Evolutionary conservation across 2,888 invertebrate genomes (phyloP).

Genomic region (Nemotelus pantherinus): DNA sequence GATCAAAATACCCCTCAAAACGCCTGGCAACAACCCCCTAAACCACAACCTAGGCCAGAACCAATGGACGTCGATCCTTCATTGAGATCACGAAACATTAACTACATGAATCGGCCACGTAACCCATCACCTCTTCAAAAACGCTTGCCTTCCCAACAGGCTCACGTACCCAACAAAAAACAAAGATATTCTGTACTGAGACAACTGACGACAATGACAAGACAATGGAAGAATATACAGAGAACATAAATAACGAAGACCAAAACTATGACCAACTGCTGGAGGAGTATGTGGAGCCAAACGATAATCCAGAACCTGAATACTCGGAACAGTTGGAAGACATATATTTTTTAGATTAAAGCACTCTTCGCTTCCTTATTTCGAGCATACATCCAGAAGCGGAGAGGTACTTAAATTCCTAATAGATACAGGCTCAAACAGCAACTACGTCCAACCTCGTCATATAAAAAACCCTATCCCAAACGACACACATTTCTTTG

Average conservation of each 20-base stretch:
- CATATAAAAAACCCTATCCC: conserved; percentile 2
- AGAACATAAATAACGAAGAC: conserved; percentile 1
- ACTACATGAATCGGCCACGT: conserved; percentile 9
- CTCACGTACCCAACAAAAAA: conserved; percentile 1
- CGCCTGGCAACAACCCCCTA: not conserved
- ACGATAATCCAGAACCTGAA: not conserved
- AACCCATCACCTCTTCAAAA: not conserved
- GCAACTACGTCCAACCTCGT: conserved; percentile 13
- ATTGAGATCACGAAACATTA: not conserved
- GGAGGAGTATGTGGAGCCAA: not conserved
- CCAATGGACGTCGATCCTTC: conserved; percentile 8
- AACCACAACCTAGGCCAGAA: not conserved
- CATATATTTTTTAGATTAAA: conserved; percentile 33
- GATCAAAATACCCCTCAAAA: not conserved
- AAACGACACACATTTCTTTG: not conserved
- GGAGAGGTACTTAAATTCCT: conserved; percentile 23
- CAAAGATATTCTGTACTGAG: conserved; percentile 7
- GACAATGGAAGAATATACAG: not conserved
- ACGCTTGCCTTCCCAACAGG: not conserved
- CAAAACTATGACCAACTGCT: not conserved
- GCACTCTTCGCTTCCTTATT: conserved; percentile 18
- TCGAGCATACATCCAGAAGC: not conserved
- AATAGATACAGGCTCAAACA: conserved; percentile 7
- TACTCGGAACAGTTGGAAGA: not conserved
- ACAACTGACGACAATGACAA: not conserved